phyloP scores from a whole-genome alignment of 2,797 vertebrate species.

The Neosalanx taihuensis region DNA sequence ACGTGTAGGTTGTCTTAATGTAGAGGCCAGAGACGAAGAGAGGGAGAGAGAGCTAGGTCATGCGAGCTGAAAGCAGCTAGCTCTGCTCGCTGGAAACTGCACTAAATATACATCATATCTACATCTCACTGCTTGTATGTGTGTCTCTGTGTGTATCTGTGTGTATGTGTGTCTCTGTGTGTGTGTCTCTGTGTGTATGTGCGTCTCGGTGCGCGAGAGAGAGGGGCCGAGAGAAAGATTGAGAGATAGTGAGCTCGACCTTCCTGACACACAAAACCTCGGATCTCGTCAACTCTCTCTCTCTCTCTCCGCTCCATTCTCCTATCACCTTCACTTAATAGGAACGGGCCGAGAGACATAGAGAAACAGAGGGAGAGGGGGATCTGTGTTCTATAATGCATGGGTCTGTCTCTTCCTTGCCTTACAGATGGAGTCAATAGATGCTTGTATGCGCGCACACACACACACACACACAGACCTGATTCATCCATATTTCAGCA shows the following conservation, averaged over 20 bases:
- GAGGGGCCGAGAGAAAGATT: not conserved
- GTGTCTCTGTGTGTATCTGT: too few relatives aligned
- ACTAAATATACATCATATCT: not conserved
- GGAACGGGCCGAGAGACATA: not conserved
- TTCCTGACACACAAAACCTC: not conserved
- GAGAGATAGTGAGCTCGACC: not conserved
- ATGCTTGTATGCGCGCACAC: slow-evolving; percentile 10
- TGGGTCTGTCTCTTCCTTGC: slow-evolving; percentile 2
- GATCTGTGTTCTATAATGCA: slow-evolving; percentile 14
- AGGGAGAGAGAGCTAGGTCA: not conserved
- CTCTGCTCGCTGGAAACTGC: not conserved
- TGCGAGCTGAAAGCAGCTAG: slow-evolving; percentile 3
- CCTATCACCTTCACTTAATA: not conserved
- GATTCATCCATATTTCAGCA: slow-evolving; percentile 74
- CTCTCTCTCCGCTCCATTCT: not conserved
- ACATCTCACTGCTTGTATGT: too few relatives aligned
- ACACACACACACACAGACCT: slow-evolving; percentile 23
- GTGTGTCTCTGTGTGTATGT: too few relatives aligned
- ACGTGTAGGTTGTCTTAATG: not conserved
- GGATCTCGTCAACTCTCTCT: not conserved
- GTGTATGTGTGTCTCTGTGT: too few relatives aligned
- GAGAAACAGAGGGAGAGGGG: not conserved
- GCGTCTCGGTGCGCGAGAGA: not conserved
- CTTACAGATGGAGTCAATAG: slow-evolving; percentile 13
- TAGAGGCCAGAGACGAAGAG: slow-evolving; percentile 5